These are phyloP conservation scores for Galleria mellonella DNA, from an alignment of 1,140 invertebrate genomes.

Conservation along the genomic window DNA sequence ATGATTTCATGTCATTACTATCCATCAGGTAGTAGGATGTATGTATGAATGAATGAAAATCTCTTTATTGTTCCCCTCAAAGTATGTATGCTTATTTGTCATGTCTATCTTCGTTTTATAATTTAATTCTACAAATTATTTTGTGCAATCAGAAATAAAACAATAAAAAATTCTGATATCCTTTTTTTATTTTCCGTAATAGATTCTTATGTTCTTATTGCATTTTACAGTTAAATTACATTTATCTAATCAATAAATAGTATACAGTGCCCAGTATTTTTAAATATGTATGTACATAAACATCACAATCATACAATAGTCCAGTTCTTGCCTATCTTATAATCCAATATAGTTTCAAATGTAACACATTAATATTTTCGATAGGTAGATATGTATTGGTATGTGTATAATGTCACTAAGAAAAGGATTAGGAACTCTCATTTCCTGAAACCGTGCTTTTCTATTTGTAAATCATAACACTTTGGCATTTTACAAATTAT, in stretches of 20 bases:
- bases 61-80: too few species aligned
- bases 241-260: slow-evolving; percentile 54
- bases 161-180: slow-evolving; percentile 14
- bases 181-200: slow-evolving; percentile 38
- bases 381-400: too few species aligned
- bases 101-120: too few species aligned
- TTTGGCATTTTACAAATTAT: slow-evolving; percentile 21
- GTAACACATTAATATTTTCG: too few species aligned
- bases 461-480: slow-evolving; percentile 14
- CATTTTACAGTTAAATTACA: slow-evolving; percentile 43
- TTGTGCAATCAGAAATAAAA: slow-evolving; percentile 9
- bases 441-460: slow-evolving; percentile 21
- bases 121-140: too few species aligned
- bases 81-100: too few species aligned
- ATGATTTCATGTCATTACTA: too few species aligned
- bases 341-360: background rate
- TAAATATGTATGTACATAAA: slow-evolving; percentile 22
- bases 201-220: slow-evolving; percentile 43
- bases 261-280: slow-evolving; percentile 31
- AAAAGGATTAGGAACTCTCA: slow-evolving; percentile 29
- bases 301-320: background rate
- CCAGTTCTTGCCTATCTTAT: background rate
- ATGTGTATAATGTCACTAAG: background rate
- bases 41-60: too few species aligned
- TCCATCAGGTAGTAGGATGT: too few species aligned